Evolutionary conservation across 2,113 vertebrate species (phyloP).

Genomic region (Neodontobutis hainanensis): DNA sequence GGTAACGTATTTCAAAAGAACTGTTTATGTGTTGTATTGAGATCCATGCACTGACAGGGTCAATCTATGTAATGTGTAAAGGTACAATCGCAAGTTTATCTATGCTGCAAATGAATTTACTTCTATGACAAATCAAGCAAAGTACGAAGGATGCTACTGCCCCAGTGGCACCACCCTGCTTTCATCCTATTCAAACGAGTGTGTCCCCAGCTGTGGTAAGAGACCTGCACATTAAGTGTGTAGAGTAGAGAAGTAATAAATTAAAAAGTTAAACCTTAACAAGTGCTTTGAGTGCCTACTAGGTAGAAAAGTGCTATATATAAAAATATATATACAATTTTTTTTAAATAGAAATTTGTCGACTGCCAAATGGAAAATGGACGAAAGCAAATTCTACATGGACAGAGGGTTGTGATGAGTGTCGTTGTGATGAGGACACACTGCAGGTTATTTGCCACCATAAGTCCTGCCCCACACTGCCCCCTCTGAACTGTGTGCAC

Average conservation of each 20-base stretch:
- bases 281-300: too few species aligned
- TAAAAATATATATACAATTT: too few species aligned
- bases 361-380: conserved; percentile 42
- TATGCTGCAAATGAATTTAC: conserved; percentile 19
- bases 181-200: conserved; percentile 52
- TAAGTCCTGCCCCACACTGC: conserved; percentile 28
- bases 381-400: conserved; percentile 55
- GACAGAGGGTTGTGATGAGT: conserved; percentile 44
- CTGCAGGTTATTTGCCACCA: conserved; percentile 8
- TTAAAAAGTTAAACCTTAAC: too few species aligned
- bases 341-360: conserved; percentile 55
- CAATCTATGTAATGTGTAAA: conserved; percentile 2
- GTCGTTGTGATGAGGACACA: conserved; percentile 41
- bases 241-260: too few species aligned
- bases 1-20: conserved; percentile 55
- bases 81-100: conserved; percentile 65
- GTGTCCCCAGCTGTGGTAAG: conserved; percentile 79
- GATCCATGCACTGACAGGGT: too few species aligned
- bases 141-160: conserved; percentile 82
- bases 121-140: conserved; percentile 7
- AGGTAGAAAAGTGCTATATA: too few species aligned
- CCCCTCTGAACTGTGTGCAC: conserved; percentile 36
- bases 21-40: too few species aligned
- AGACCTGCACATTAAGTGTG: neutral
- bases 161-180: conserved; percentile 62